A percentile compares a stretch with the other conserved stretches of the same genome.
phyloP scores from a whole-genome alignment of 2,113 vertebrate genomes.

The Zapus hudsonius region DNA sequence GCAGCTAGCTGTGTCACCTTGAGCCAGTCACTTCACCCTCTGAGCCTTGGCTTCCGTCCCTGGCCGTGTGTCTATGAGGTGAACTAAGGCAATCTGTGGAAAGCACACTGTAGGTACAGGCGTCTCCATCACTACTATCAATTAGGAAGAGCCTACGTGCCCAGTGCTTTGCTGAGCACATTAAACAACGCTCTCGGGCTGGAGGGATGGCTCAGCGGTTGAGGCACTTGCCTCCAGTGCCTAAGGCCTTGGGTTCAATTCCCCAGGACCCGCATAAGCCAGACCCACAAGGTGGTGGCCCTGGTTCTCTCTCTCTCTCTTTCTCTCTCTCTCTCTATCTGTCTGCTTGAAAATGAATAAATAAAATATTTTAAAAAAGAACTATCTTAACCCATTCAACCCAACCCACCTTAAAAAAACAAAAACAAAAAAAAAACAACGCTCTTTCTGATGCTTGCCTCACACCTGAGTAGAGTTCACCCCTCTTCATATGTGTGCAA shows the following conservation, averaged over 20 bases:
- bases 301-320: no score
- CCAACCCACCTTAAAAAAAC: no score
- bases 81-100: background rate
- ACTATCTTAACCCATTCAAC: no score
- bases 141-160: background rate
- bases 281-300: no score
- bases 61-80: background rate
- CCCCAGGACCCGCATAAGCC: no score
- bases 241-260: no score
- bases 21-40: background rate
- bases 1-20: background rate
- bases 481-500: background rate
- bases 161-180: background rate
- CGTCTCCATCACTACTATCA: background rate
- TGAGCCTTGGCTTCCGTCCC: background rate
- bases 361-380: no score
- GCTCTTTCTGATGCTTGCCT: background rate
- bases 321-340: background rate
- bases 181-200: no score
- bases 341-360: no score
- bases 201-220: no score
- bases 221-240: no score
- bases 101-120: background rate
- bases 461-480: background rate
- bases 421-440: no score